These are phyloP conservation scores for Zelostemma sp. DNA, from an alignment of 1,140 invertebrate genomes.

Conservation along the genomic window DNA sequence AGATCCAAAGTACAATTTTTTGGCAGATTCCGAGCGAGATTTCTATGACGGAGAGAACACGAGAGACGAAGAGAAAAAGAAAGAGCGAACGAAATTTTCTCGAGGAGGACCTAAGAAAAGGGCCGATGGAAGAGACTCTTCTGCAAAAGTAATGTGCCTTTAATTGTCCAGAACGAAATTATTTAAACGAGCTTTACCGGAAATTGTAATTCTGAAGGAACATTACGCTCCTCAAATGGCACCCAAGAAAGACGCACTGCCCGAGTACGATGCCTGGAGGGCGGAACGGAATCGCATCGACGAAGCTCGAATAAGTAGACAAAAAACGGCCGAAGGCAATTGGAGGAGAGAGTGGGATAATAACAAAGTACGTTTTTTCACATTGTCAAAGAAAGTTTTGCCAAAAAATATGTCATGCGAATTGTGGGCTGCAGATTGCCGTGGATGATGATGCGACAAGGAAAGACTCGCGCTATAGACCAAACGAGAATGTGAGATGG, in stretches of 20 bases:
- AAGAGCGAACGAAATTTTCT: slow-evolving; percentile 43
- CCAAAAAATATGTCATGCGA: slow-evolving; percentile 11
- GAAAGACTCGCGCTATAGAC: slow-evolving; percentile 34
- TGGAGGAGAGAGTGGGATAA: slow-evolving; percentile 71
- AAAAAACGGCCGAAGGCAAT: slow-evolving; percentile 67
- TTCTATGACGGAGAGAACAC: slow-evolving; percentile 35
- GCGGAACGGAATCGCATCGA: slow-evolving; percentile 69
- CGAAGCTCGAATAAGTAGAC: slow-evolving; percentile 67
- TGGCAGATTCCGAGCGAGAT: slow-evolving; percentile 68
- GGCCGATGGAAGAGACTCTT: slow-evolving; percentile 51
- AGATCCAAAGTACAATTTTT: slow-evolving; percentile 70
- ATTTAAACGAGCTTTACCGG: neutral
- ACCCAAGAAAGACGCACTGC: slow-evolving; percentile 53
- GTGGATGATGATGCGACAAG: slow-evolving; percentile 52
- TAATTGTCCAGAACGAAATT: slow-evolving; percentile 2
- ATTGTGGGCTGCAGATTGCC: slow-evolving; percentile 43
- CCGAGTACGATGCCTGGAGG: slow-evolving; percentile 68
- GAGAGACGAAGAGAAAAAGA: slow-evolving; percentile 55
- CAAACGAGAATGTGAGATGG: slow-evolving; percentile 47
- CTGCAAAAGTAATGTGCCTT: slow-evolving; percentile 46
- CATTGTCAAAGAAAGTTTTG: no score
- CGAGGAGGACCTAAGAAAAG: slow-evolving; percentile 51
- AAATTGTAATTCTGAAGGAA: slow-evolving; percentile 12
- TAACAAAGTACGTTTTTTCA: slow-evolving; percentile 62
- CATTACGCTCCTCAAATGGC: slow-evolving; percentile 15